A percentile compares a stretch with the other conserved stretches of the same genome.
phyloP scores from a whole-genome alignment of 1,140 invertebrate species.

The Anastrepha obliqua region DNA sequence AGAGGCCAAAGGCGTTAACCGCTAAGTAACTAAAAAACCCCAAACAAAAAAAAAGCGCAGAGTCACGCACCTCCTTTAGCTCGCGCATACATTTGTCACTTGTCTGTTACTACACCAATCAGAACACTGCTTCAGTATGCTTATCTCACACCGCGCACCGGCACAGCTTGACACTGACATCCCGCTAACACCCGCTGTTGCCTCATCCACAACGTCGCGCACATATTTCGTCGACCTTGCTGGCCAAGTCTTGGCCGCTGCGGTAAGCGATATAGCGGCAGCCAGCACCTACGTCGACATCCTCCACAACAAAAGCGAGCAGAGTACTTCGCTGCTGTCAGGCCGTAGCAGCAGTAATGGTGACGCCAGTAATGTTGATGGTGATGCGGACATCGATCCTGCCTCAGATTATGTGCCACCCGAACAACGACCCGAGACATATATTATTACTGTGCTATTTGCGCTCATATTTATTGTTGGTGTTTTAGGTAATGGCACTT shows the following conservation, averaged over 20 bases:
- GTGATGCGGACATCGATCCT: slow-evolving; percentile 52
- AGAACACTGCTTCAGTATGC: neutral
- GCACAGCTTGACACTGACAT: neutral
- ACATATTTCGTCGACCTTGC: neutral
- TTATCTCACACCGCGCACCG: slow-evolving; percentile 1
- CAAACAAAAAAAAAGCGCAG: neutral
- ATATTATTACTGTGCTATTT: slow-evolving; percentile 88
- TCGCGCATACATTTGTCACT: neutral
- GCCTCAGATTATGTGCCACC: slow-evolving; percentile 80
- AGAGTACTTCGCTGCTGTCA: too few relatives aligned
- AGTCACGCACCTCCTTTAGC: neutral
- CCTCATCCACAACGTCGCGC: neutral
- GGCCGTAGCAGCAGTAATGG: neutral
- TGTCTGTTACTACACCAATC: neutral
- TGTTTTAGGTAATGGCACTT: slow-evolving; percentile 88
- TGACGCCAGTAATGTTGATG: neutral
- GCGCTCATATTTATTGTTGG: slow-evolving; percentile 90
- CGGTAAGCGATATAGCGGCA: neutral
- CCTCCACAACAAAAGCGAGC: neutral
- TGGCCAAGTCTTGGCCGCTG: slow-evolving; percentile 2
- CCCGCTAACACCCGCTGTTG: neutral
- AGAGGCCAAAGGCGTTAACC: neutral
- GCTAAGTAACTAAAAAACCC: neutral
- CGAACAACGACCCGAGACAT: slow-evolving; percentile 84
- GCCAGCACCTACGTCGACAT: neutral